These are phyloP conservation scores for Halichoeres trimaculatus DNA, from an alignment of 2,113 vertebrate species.

Conservation along the genomic window DNA sequence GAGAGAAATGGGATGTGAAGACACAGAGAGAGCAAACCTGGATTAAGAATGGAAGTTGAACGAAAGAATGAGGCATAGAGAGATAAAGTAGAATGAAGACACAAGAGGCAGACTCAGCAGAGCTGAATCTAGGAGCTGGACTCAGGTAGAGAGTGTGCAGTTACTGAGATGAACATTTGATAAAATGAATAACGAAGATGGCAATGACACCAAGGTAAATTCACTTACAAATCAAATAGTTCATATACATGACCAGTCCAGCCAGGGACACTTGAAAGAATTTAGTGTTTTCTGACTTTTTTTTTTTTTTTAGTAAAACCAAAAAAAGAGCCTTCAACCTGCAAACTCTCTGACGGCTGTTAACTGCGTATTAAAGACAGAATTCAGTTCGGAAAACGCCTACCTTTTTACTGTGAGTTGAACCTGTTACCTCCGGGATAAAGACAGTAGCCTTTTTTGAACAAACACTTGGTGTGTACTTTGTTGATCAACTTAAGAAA, in stretches of 20 bases:
- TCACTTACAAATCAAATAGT: conserved; percentile 9
- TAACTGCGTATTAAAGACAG: too few species aligned
- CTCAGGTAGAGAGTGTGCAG: not conserved
- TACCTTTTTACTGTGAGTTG: too few species aligned
- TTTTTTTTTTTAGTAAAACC: conserved; percentile 29
- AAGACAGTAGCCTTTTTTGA: too few species aligned
- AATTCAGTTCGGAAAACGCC: too few species aligned
- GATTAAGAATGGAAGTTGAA: conserved; percentile 58
- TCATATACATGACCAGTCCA: conserved; percentile 78
- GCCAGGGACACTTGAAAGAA: conserved; percentile 66
- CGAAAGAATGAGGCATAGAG: conserved; percentile 6
- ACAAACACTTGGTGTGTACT: too few species aligned
- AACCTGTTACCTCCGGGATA: too few species aligned
- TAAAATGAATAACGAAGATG: conserved; percentile 43
- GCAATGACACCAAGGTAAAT: conserved; percentile 27
- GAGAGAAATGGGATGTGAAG: conserved; percentile 2
- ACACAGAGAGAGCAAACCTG: not conserved
- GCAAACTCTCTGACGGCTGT: too few species aligned
- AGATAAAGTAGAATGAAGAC: conserved; percentile 39
- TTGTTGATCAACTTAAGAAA: too few species aligned
- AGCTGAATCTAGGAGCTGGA: not conserved
- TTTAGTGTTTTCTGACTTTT: conserved; percentile 28
- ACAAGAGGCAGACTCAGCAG: conserved; percentile 28
- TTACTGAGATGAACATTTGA: conserved; percentile 35
- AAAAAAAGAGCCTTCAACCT: too few species aligned